These are phyloP conservation scores for Mamestra configurata DNA, from an alignment of 1,140 invertebrate species.

Conservation along the genomic window DNA sequence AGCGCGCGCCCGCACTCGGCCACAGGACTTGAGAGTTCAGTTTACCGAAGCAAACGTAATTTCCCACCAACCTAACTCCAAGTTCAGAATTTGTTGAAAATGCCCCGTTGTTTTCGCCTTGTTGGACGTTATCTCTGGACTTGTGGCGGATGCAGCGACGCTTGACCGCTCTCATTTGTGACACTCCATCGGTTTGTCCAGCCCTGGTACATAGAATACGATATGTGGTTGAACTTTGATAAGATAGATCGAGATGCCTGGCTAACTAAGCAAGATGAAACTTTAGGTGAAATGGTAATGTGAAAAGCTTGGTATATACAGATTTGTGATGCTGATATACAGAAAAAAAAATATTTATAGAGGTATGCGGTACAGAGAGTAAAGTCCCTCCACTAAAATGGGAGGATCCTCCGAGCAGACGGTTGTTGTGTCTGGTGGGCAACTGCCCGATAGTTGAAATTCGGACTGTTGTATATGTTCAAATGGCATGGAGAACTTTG, in stretches of 20 bases:
- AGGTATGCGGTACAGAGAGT: too few relatives aligned
- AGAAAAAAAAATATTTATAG: too few relatives aligned
- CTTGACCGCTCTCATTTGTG: slow-evolving; percentile 46
- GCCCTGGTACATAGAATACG: slow-evolving; percentile 28
- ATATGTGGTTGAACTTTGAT: slow-evolving; percentile 50
- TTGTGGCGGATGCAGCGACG: slow-evolving; percentile 55
- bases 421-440: too few relatives aligned
- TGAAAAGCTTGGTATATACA: neutral
- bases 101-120: slow-evolving; percentile 49
- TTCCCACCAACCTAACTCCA: slow-evolving; percentile 11
- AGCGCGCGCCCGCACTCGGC: too few relatives aligned
- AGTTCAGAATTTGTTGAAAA: slow-evolving; percentile 48
- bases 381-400: too few relatives aligned
- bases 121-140: slow-evolving; percentile 61
- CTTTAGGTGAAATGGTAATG: neutral
- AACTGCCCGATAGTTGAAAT: too few relatives aligned
- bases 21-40: too few relatives aligned
- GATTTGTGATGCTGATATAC: too few relatives aligned
- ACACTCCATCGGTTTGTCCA: slow-evolving; percentile 28
- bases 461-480: too few relatives aligned
- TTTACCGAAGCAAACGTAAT: slow-evolving; percentile 17
- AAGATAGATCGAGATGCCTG: neutral
- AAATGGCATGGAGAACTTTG: too few relatives aligned
- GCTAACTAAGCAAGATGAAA: neutral
- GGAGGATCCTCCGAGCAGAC: too few relatives aligned